Evolutionary conservation across 2,797 vertebrate species (phyloP), one percentile per base, ranked within the genome.

Genomic region (Microctenopoma stevenorrisi): DNA sequence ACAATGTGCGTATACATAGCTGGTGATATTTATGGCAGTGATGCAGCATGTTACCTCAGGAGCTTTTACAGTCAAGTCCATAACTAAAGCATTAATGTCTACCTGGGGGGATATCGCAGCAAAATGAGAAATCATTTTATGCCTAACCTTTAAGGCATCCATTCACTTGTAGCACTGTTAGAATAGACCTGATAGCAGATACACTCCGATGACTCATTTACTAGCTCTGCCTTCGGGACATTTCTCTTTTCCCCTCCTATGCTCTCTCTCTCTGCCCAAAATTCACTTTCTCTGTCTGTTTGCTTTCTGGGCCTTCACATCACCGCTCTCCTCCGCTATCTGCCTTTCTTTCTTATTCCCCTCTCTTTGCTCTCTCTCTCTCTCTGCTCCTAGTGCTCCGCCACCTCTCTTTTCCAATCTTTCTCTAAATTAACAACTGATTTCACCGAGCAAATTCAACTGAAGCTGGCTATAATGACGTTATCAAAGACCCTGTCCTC

Each of bases 31-130:
- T 84, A 86, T 83, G 68, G 79, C 56, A 72, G 76, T 69, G 64
- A 64, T 75, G 79, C 72, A 74, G 64, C 52, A 16, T 22, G 68
- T 86, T 79, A 86, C 87, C 79, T 74, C 81, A 18, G 83, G 79
- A 80, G 85, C 78, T 86, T 87, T 88, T 84, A 81, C 81, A 81
- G 76, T 86, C 60, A 60, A 85, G 89, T 91, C 89, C 86, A 91
- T 90, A 91, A 89, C 87, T 81, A 85, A 89, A 85, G 81, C 86
- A 85, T 85, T 91, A 88, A 92, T 90, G 90, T 89, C 86, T 83
- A 84, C 83, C 90, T 86, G 56, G 79, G 90, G 90, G 88, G 79
- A 84, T 81, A 85, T 81, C 38, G 49, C 60, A 83, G 83, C 75
- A 86, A 86, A 89, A 90, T 88, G 86, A 88, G 84, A 82, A 91